Evolutionary conservation across 2,113 vertebrate genomes (phyloP).

Genomic region (Dryoscopus gambensis): DNA sequence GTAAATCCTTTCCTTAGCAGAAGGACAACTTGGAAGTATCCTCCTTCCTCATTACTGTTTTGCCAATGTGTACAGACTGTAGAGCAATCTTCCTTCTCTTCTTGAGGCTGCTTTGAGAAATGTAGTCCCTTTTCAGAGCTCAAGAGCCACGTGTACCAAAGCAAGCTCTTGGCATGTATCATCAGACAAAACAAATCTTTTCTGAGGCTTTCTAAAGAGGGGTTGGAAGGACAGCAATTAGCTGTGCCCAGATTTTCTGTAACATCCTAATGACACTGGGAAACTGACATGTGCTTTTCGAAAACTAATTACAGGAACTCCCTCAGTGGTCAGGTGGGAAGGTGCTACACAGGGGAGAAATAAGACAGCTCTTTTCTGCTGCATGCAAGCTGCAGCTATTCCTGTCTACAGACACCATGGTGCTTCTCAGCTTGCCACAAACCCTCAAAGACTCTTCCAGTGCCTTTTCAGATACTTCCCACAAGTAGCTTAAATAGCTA

Average conservation of each 20-base stretch:
- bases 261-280: not conserved
- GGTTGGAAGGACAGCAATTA: not conserved
- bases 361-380: not conserved
- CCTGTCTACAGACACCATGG: not conserved
- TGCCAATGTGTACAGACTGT: not conserved
- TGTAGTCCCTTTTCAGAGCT: not conserved
- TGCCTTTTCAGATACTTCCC: not conserved
- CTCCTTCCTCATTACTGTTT: not conserved
- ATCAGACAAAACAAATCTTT: not conserved
- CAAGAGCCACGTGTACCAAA: not conserved
- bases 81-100: not conserved
- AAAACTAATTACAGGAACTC: not conserved
- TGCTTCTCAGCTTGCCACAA: not conserved
- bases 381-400: not conserved
- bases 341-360: not conserved
- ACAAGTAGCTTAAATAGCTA: not conserved
- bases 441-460: not conserved
- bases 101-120: not conserved
- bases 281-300: not conserved
- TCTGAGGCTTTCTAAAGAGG: not conserved
- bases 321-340: not conserved
- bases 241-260: not conserved
- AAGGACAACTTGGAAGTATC: not conserved
- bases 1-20: not conserved
- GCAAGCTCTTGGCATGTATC: not conserved